These are phyloP conservation scores for Idaea biselata DNA, from an alignment of 2,888 invertebrate species.

Conservation along the genomic window DNA sequence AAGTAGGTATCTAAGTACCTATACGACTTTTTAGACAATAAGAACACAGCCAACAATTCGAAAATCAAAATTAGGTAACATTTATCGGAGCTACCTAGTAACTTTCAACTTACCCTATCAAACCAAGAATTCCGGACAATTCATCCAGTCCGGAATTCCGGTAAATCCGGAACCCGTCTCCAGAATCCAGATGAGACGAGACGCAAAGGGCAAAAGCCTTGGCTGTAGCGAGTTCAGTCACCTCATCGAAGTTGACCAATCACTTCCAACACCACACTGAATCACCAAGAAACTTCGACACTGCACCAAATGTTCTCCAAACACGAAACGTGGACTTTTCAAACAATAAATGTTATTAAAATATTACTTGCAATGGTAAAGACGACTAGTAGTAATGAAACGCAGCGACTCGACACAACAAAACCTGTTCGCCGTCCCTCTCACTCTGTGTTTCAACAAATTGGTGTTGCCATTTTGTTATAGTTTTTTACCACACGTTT, in stretches of 20 bases:
- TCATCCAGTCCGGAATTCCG: background rate
- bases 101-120: background rate
- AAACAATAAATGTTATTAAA: conserved; percentile 64
- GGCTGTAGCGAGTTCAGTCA: conserved; percentile 59
- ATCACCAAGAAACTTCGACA: conserved; percentile 36
- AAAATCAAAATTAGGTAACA: no score
- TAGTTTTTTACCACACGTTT: conserved; percentile 1
- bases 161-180: background rate
- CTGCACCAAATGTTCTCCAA: conserved; percentile 40
- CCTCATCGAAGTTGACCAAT: conserved; percentile 47
- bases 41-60: no score
- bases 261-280: conserved; percentile 46
- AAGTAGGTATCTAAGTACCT: background rate
- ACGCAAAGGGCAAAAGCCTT: conserved; percentile 59
- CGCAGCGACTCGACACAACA: conserved; percentile 46
- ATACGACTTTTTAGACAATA: background rate
- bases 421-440: conserved; percentile 66
- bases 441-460: conserved; percentile 49
- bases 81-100: no score
- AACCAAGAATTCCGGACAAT: background rate
- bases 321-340: conserved; percentile 45
- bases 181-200: conserved; percentile 4
- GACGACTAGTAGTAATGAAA: conserved; percentile 43
- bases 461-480: conserved; percentile 47
- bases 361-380: conserved; percentile 55